These are phyloP conservation scores for Mormyrus lacerda DNA, from an alignment of 2,113 vertebrate genomes.

Conservation along the genomic window DNA sequence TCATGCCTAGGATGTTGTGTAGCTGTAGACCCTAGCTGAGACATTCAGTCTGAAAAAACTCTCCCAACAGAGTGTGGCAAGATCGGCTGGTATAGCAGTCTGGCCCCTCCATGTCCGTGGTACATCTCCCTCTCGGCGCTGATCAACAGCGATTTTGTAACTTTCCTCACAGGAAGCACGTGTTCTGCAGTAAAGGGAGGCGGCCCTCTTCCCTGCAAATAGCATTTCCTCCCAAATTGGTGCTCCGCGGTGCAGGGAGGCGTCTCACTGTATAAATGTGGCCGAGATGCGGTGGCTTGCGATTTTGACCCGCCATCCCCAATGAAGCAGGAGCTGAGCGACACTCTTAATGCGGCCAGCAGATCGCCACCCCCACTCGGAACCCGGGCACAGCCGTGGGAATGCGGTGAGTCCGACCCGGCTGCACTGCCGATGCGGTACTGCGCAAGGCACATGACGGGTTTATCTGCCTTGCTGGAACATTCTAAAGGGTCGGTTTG, in stretches of 20 bases:
- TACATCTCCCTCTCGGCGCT: not conserved
- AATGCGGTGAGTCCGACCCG: not conserved
- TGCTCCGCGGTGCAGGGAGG: conserved; percentile 14
- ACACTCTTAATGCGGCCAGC: not conserved
- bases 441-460: not conserved
- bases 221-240: conserved; percentile 54
- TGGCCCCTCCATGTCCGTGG: not conserved
- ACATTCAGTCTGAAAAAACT: not conserved
- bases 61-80: not conserved
- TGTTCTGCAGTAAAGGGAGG: conserved; percentile 34
- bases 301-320: not conserved
- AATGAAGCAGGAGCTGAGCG: not conserved
- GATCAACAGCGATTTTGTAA: conserved; percentile 29
- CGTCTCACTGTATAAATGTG: not conserved
- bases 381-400: not conserved
- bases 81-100: not conserved
- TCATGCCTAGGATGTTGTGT: not conserved
- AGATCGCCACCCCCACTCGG: not conserved
- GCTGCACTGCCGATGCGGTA: not conserved
- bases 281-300: not conserved
- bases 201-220: conserved; percentile 36
- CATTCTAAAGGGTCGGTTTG: not conserved
- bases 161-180: conserved; percentile 39
- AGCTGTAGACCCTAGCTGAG: not conserved
- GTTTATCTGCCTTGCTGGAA: not conserved